Percentiles rank a stretch among this genome's conserved stretches.
Evolutionary conservation across 2,113 vertebrate genomes (phyloP).

Genomic region (Gymnarchus niloticus): DNA sequence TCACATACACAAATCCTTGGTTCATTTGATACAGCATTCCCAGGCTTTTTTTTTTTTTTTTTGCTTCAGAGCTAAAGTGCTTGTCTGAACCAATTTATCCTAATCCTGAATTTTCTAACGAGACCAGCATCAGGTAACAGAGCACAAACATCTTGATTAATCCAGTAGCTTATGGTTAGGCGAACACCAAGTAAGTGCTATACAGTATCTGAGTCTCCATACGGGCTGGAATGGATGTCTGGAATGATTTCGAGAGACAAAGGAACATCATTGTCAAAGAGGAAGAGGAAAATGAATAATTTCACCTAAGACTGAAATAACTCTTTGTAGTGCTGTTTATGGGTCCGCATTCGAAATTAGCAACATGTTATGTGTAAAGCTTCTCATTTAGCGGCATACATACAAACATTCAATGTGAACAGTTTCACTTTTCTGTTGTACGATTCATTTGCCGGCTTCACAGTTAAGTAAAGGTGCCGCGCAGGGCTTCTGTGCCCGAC

Average conservation of each 20-base stretch:
- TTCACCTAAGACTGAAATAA: background rate
- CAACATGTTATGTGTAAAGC: slow-evolving; percentile 3
- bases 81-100: slow-evolving; percentile 55
- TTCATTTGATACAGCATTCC: slow-evolving; percentile 19
- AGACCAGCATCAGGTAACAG: slow-evolving; percentile 32
- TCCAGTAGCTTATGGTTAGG: slow-evolving; percentile 21
- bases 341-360: background rate
- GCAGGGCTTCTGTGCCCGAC: background rate
- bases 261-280: background rate
- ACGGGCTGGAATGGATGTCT: slow-evolving; percentile 18
- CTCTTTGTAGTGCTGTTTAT: slow-evolving; percentile 11
- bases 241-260: slow-evolving; percentile 19
- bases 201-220: slow-evolving; percentile 18
- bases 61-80: slow-evolving; percentile 61
- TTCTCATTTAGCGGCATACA: slow-evolving; percentile 3
- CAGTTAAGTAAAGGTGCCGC: slow-evolving; percentile 38
- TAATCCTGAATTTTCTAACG: slow-evolving; percentile 46
- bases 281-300: background rate
- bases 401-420: slow-evolving; percentile 36
- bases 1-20: background rate
- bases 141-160: slow-evolving; percentile 34
- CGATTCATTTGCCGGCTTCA: slow-evolving; percentile 44
- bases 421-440: slow-evolving; percentile 27
- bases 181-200: slow-evolving; percentile 38
- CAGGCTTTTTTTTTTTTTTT: slow-evolving; percentile 37